Base-by-base conservation (phyloP, 2,888 invertebrate genomes). In the Dorcus hopei region DNA sequence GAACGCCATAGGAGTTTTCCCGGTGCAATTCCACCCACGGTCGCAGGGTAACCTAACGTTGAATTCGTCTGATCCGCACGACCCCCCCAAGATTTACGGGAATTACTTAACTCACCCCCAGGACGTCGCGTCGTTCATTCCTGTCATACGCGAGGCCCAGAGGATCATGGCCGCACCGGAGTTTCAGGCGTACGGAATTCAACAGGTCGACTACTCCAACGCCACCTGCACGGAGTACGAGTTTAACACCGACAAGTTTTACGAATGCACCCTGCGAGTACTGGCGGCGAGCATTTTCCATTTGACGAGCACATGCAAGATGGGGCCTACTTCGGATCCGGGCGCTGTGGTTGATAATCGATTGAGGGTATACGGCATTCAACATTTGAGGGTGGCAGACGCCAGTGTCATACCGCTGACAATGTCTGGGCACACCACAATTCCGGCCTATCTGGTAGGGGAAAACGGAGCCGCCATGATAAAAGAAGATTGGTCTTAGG, bases 371-470 rank as follows among this genome's bases (percentile, higher is more conserved):
- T 80, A 85, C 64, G 88, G 87, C 1, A 74, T 88, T 1, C 71
- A 80, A 4, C 79, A 78, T 2, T 73, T 89, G 43, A 80, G 89
- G 8, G 87, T 89, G 0, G 87, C 82, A 0, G 89, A 89, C 72
- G 85, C 87, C 5, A 87, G 90, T 65, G 78, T 90, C 38, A 85
- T 86, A 66, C 88, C 89, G 0, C 76, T 81, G 5, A 82, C 86
- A 3, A 77, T 86, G 33, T 83, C 86, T 1, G 86, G 87, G 2
- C 87, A 89, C 70, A 86, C 87, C 0, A 84, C 86, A 72, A 88
- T 87, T 0, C 86, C 87, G 0, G 83, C 86, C 0, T 83, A 85
- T 64, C 87, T 89, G 84, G 85, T 90, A 51, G 90, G 86, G 1
- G 89, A 90, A 73, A 88, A 87, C 70, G 86, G 84, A 1, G 83